Conservation (phyloP, 2,113 vertebrate species). For the Labrus mixtus region DNA sequence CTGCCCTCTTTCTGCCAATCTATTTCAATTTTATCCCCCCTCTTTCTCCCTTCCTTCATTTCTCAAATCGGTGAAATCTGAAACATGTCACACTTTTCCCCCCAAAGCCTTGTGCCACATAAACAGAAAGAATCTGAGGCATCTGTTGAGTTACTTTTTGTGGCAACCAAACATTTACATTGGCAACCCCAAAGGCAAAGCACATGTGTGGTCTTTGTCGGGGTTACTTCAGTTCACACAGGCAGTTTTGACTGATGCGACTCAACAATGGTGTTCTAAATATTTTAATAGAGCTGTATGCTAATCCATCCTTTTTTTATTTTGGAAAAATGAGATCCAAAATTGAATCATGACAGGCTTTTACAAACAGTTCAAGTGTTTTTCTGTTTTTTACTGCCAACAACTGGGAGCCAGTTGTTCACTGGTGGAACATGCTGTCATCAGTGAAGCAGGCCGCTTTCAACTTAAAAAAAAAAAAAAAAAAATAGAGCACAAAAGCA, state of each 20-base stretch:
- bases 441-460: conserved; percentile 33
- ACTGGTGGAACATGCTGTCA: conserved; percentile 35
- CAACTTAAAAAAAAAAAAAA: conserved; percentile 22
- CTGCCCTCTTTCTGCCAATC: conserved; percentile 2
- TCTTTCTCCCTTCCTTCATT: neutral
- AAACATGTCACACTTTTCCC: conserved; percentile 19
- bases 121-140: conserved; percentile 57
- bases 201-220: conserved; percentile 56
- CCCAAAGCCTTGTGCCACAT: conserved; percentile 32
- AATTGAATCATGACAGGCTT: conserved; percentile 10
- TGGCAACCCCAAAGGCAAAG: conserved; percentile 35
- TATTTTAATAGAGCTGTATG: conserved; percentile 10
- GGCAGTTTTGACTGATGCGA: conserved; percentile 6
- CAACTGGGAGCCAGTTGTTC: conserved; percentile 26
- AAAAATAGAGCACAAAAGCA: neutral
- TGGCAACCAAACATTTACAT: conserved; percentile 52
- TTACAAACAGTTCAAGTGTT: conserved; percentile 21
- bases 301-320: neutral
- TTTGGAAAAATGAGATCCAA: conserved; percentile 8
- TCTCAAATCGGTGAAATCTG: conserved; percentile 12
- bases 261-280: neutral
- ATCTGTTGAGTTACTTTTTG: conserved; percentile 39
- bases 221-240: conserved; percentile 31
- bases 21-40: neutral
- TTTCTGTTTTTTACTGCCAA: conserved; percentile 9